These are phyloP conservation scores for Ptychodera flava DNA, from an alignment of 35 echinoderm and acorn worm genomes.

Conservation along the genomic window DNA sequence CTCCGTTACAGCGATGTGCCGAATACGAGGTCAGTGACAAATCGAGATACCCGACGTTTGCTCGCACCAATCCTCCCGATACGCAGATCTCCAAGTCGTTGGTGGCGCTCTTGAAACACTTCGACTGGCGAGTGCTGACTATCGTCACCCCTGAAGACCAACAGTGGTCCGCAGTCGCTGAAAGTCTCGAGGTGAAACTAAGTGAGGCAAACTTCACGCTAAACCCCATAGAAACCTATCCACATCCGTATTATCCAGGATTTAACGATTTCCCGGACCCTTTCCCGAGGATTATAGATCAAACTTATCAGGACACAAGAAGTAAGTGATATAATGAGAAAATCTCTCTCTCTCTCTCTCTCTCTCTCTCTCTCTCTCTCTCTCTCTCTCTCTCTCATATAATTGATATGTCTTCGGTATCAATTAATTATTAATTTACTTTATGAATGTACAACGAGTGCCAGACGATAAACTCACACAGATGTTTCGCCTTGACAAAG, in stretches of 20 bases:
- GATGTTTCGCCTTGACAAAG: too few species aligned
- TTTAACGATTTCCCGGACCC: neutral
- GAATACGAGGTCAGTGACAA: slow-evolving; percentile 82
- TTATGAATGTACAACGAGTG: too few species aligned
- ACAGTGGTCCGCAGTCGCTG: neutral
- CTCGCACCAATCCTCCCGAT: slow-evolving; percentile 58
- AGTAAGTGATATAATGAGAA: too few species aligned
- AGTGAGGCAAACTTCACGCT: slow-evolving; percentile 25
- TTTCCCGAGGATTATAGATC: slow-evolving; percentile 43
- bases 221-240: slow-evolving; percentile 15
- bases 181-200: slow-evolving; percentile 33
- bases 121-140: slow-evolving; percentile 64
- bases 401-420: too few species aligned
- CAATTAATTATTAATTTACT: too few species aligned
- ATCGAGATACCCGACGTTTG: slow-evolving; percentile 65
- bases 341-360: too few species aligned
- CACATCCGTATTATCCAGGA: slow-evolving; percentile 7
- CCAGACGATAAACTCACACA: too few species aligned
- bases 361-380: too few species aligned
- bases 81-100: slow-evolving; percentile 48
- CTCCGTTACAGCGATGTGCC: slow-evolving; percentile 61
- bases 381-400: too few species aligned
- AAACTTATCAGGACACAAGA: slow-evolving; percentile 50
- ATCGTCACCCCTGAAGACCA: slow-evolving; percentile 27
- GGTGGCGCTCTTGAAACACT: slow-evolving; percentile 58